Evolutionary conservation across 2,113 vertebrate species (phyloP).

Genomic region (Lophura nycthemera): DNA sequence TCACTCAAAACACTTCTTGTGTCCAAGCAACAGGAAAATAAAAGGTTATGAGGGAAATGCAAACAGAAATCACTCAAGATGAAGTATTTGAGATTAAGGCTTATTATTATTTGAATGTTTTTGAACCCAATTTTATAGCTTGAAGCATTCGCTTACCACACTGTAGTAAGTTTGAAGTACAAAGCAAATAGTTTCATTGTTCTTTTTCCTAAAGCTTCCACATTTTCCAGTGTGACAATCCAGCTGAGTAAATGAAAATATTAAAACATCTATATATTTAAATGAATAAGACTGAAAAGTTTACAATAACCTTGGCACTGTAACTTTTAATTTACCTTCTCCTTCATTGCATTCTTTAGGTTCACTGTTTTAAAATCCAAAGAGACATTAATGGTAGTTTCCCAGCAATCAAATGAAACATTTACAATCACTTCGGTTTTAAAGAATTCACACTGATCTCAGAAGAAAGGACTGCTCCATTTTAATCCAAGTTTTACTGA

Average conservation of each 20-base stretch:
- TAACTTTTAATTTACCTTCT: neutral
- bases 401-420: neutral
- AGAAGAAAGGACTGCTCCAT: conserved; percentile 6
- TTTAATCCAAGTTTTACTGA: neutral
- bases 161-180: neutral
- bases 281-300: neutral
- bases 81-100: neutral
- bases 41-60: neutral
- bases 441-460: neutral
- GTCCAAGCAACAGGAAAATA: neutral
- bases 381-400: neutral
- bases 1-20: neutral
- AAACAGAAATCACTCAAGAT: neutral
- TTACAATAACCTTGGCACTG: neutral
- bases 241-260: neutral
- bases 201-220: neutral
- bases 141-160: neutral
- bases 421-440: neutral
- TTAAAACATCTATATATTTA: neutral
- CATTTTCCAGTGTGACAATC: neutral
- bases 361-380: neutral
- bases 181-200: neutral
- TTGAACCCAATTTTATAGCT: neutral
- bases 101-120: neutral
- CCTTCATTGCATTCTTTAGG: neutral